Percentiles rank a stretch among this genome's conserved stretches.
phyloP scores from a whole-genome alignment of 1,140 invertebrate genomes.

The Diachasma alloeum region DNA sequence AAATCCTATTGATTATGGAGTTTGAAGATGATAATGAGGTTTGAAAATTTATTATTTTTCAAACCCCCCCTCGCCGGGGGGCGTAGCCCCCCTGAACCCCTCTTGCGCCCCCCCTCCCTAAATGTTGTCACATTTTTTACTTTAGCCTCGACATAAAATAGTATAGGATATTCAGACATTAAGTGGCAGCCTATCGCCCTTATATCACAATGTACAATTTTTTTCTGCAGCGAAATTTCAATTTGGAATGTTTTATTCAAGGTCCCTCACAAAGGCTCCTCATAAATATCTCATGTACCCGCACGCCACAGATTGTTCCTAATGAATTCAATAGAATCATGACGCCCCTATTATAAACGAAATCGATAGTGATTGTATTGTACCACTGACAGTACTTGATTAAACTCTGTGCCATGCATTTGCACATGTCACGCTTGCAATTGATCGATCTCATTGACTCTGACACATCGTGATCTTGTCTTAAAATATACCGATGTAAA shows the following conservation, averaged over 20 bases:
- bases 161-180: no score
- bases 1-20: no score
- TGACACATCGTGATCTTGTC: background rate
- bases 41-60: no score
- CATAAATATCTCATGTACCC: background rate
- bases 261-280: background rate
- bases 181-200: no score
- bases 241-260: background rate
- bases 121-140: no score
- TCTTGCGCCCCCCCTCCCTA: no score
- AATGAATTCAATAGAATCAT: constrained; percentile 1
- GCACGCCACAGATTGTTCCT: background rate
- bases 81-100: no score
- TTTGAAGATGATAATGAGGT: no score
- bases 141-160: no score
- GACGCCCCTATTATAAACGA: background rate
- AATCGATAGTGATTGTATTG: background rate
- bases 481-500: background rate
- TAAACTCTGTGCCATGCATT: background rate
- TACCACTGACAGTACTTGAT: background rate
- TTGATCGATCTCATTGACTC: background rate
- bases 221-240: no score
- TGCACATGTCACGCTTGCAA: background rate
- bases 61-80: no score
- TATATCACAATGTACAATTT: no score